A percentile compares a stretch with the other conserved stretches of the same genome.
Evolutionary conservation across 2,888 invertebrate genomes (phyloP).

Genomic region (Drosophila greeni): DNA sequence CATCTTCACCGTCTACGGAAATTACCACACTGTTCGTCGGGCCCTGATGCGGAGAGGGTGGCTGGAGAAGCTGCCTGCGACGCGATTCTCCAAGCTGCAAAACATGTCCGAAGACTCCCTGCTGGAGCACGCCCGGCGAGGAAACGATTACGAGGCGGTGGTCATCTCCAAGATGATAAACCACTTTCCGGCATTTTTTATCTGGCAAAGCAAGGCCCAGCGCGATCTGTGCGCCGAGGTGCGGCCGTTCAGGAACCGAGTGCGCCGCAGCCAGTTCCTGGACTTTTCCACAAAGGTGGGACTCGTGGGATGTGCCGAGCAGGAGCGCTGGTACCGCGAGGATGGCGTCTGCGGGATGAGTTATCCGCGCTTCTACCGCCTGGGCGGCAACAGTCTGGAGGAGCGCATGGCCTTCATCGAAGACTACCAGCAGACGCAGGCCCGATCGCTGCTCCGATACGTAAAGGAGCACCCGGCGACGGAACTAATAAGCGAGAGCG

Average conservation of each 20-base stretch:
- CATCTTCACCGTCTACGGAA: conserved; percentile 76
- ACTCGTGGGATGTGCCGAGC: conserved; percentile 76
- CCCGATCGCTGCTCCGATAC: conserved; percentile 85
- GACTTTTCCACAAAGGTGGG: conserved; percentile 81
- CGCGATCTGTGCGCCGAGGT: conserved; percentile 66
- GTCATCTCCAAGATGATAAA: conserved; percentile 82
- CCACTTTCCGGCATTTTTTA: conserved; percentile 84
- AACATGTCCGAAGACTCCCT: conserved; percentile 68
- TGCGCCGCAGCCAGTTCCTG: conserved; percentile 65
- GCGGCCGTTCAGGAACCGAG: conserved; percentile 73
- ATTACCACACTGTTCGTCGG: conserved; percentile 69
- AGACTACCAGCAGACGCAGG: conserved; percentile 89
- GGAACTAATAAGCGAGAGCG: conserved; percentile 78
- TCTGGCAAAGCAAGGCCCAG: conserved; percentile 82
- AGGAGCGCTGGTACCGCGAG: conserved; percentile 74
- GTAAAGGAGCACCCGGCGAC: conserved; percentile 52
- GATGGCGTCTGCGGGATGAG: conserved; percentile 79
- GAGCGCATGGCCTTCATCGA: conserved; percentile 72
- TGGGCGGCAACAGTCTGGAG: conserved; percentile 64
- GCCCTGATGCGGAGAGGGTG: conserved; percentile 85
- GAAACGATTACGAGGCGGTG: conserved; percentile 77
- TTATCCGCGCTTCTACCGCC: conserved; percentile 83
- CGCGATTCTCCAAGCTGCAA: conserved; percentile 71
- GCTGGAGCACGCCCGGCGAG: conserved; percentile 70
- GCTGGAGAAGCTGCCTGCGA: conserved; percentile 84